Evolutionary conservation across 2,113 vertebrate genomes (phyloP).

Genomic region (Sapajus apella): DNA sequence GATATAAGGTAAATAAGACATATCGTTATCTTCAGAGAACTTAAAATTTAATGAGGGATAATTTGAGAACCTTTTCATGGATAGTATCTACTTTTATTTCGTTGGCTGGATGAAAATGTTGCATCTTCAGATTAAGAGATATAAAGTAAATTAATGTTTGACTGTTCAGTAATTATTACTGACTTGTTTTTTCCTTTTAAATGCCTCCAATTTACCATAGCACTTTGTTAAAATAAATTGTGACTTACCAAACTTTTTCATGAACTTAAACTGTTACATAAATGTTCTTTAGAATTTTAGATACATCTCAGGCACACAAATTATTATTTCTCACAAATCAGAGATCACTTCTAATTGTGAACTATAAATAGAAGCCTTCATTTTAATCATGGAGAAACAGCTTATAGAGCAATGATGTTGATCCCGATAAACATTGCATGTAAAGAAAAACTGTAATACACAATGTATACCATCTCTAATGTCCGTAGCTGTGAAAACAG

Average conservation of each 20-base stretch:
- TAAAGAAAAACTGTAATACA: slow-evolving; percentile 9
- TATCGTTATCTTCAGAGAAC: not conserved
- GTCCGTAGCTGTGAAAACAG: not conserved
- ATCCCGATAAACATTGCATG: not conserved
- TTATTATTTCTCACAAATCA: slow-evolving; percentile 32
- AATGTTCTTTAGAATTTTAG: slow-evolving; percentile 38
- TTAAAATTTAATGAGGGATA: slow-evolving; percentile 33
- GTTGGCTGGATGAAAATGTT: slow-evolving; percentile 22
- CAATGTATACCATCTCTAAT: not conserved
- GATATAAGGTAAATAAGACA: not conserved
- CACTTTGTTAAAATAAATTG: slow-evolving; percentile 27
- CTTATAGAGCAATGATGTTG: not conserved
- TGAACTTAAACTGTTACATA: slow-evolving; percentile 3
- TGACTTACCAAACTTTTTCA: not conserved
- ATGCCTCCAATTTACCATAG: not conserved
- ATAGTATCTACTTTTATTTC: slow-evolving; percentile 24
- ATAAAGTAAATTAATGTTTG: not conserved
- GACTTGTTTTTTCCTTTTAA: slow-evolving; percentile 20
- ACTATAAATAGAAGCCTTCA: not conserved
- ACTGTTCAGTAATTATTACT: slow-evolving; percentile 28
- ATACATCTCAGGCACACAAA: not conserved
- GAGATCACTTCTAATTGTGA: not conserved
- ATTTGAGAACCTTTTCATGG: slow-evolving; percentile 50
- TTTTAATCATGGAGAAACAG: not conserved
- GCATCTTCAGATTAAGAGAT: not conserved